Evolutionary conservation across 2,888 invertebrate species (phyloP), one percentile per base, ranked within the genome.

Genomic region (Netelia fuscicornis): DNA sequence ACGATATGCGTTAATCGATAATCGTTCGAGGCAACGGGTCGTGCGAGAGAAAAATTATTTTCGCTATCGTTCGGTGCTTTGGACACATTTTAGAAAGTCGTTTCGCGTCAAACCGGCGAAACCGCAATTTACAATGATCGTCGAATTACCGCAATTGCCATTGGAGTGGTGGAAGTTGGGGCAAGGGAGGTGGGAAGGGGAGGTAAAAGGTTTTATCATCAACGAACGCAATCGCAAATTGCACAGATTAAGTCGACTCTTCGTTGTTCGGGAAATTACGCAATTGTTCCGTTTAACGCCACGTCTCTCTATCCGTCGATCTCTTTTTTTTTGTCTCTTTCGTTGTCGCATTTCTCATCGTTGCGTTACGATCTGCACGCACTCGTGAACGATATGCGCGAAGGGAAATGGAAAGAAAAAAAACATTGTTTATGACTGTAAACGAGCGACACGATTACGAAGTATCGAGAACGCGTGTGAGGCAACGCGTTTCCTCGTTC

Each of bases 181-280:
- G 17, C 0, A 6, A 62, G 25, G 13, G 72, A n/a, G 13, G 68
- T n/a, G 44, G 48, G 44, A 44, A 30, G 30, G 11, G 44, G 11
- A 17, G 11, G 17, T 9, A 58, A 5, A 48, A 5, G 30, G 30
- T 30, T 83, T 88, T 88, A 87, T 88, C 88, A 88, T 79, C 81
- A 83, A 67, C 67, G 56, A 77, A 83, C 76, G 77, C 84, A 85
- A 88, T 87, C 89, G 87, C 85, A 90, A 89, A 91, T 90, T 89
- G 86, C 87, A 78, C 52, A 58, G 86, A 83, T 83, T 82, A 85
- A 70, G 48, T 52, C 30, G 60, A 62, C 74, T 75, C 9, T 48
- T 71, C 70, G 64, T 68, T 74, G 68, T 75, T 65, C 68, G 58
- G 81, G 84, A 83, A 83, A 81, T 91, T 88, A 89, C 74, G 89